Base-by-base conservation (phyloP, 2,888 invertebrate genomes). In the Mongoloraphidia duomilia region DNA sequence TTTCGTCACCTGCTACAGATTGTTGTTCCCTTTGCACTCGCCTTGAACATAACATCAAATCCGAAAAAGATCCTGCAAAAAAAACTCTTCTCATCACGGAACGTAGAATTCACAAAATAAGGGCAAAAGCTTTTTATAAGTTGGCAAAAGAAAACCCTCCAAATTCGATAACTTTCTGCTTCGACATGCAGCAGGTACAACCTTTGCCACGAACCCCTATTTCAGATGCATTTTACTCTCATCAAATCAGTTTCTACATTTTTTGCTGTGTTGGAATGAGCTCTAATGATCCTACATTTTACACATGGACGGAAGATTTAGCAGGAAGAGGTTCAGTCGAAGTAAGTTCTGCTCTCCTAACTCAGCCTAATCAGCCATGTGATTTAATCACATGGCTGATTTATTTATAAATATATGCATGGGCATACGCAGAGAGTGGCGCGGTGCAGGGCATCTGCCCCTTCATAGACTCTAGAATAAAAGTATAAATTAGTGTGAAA, bases 141-240 rank as follows among this genome's bases (percentile, higher is more conserved):
- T 47, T 51, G 34, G 47, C 50, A n/a, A 49, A 41, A 35, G 55
- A 51, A 53, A 45, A 47, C 8, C 44, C 50, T 45, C 48, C 49
- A 48, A 48, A 51, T 44, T 49, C 50, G 43, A 9, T 42, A 49
- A 48, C 49, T 40, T 51, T 59, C 46, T 59, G 57, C 52, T 59
- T 59, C 50, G 59, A 58, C 50, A 41, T 58, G 12, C 56, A 59
- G 50, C 58, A 58, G 47, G 52, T 59, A 34, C 55, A 55, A 49
- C 53, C 54, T 13, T 49, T 59, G 26, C 58, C 57, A 39, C 51
- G 50, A 44, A 58, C 57, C 34, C 58, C 58, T 10, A 59, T 58
- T 43, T 55, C 55, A 52, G 58, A 59, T 33, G 46, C 56, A 36
- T 59, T 56, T 51, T 58, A 59, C 48, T 41, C 52, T 41, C 47